A percentile compares a stretch with the other conserved stretches of the same genome.
Conservation (phyloP, 1,140 invertebrate genomes). For the Drosophila punjabiensis region DNA sequence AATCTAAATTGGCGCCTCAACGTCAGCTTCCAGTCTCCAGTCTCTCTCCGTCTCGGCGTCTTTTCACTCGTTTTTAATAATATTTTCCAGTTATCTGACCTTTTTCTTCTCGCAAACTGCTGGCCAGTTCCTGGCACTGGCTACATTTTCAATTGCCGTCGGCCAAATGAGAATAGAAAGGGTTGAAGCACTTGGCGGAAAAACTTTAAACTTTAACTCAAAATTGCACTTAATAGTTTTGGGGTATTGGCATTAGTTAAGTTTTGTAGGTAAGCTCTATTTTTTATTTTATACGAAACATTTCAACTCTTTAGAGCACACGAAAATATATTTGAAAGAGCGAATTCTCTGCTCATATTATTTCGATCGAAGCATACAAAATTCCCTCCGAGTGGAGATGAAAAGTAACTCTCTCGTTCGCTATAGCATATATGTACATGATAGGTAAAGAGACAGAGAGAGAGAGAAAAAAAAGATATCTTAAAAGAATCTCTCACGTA, state of each 20-base stretch:
- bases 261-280: neutral
- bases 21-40: constrained; percentile 13
- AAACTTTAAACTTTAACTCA: neutral
- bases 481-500: no score
- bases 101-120: constrained; percentile 67
- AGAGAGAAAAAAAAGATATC: no score
- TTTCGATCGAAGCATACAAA: no score
- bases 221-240: neutral
- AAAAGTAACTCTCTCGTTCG: no score
- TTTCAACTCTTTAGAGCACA: no score
- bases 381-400: no score
- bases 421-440: no score
- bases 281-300: no score
- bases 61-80: constrained; percentile 78
- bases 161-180: constrained; percentile 47
- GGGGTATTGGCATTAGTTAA: no score
- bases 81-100: constrained; percentile 83
- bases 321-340: no score
- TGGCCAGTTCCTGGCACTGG: constrained; percentile 51
- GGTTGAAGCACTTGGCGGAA: constrained; percentile 17
- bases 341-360: no score
- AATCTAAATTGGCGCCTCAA: constrained; percentile 32
- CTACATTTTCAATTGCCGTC: constrained; percentile 45
- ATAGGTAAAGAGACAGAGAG: no score
- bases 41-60: constrained; percentile 42